Conservation (phyloP, 92 coral and sea anemone species). For the Pocillopora meandrina region DNA sequence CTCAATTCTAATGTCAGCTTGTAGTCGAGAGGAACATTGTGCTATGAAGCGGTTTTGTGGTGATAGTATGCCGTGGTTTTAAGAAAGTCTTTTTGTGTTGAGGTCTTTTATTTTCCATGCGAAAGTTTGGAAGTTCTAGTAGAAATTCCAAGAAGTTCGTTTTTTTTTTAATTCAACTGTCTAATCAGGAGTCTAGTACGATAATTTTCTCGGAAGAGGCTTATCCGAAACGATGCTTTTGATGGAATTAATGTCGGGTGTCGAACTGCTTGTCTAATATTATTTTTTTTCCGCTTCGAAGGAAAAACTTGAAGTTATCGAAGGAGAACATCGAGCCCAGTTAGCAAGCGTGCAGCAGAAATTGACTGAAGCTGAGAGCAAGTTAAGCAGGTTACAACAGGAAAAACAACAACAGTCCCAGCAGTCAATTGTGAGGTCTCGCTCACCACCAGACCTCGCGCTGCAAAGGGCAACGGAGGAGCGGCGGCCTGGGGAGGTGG, state of each 20-base stretch:
- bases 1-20: no score
- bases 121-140: no score
- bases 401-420: constrained; percentile 53
- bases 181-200: no score
- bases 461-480: constrained; percentile 74
- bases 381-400: constrained; percentile 54
- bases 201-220: no score
- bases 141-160: no score
- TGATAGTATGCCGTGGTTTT: no score
- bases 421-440: constrained; percentile 45
- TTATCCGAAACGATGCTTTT: no score
- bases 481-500: constrained; percentile 96
- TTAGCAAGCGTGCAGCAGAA: constrained; percentile 77
- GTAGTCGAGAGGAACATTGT: no score
- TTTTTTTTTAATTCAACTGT: no score
- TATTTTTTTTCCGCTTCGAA: constrained; percentile 6
- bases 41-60: no score
- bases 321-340: constrained; percentile 77
- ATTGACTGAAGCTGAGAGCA: constrained; percentile 80
- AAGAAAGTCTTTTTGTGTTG: no score
- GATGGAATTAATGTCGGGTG: neutral
- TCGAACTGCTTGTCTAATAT: neutral
- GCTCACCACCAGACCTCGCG: constrained; percentile 63
- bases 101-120: no score
- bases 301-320: constrained; percentile 79